Evolutionary conservation across 2,888 invertebrate genomes (phyloP).

Genomic region (Ophion obscuratus): DNA sequence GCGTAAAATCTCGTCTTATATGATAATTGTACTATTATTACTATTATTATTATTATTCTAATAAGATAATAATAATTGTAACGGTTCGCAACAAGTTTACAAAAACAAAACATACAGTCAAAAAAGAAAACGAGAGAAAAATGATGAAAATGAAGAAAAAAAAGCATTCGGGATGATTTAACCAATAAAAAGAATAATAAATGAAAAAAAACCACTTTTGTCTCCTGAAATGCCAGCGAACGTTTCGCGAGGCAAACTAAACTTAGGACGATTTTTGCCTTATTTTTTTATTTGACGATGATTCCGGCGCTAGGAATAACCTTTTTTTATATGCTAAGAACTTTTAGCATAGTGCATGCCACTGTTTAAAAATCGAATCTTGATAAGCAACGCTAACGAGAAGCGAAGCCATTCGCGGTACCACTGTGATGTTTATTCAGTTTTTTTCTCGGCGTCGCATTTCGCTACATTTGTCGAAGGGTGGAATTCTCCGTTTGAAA

Average conservation of each 20-base stretch:
- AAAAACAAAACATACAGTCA: conserved; percentile 70
- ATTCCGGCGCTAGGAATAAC: background rate
- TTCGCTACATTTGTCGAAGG: background rate
- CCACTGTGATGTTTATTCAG: background rate
- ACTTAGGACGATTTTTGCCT: conserved; percentile 50
- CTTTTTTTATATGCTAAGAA: background rate
- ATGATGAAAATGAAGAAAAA: conserved; percentile 8
- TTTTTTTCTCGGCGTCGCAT: background rate
- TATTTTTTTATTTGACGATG: background rate
- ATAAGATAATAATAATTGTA: conserved; percentile 81
- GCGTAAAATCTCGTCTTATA: conserved; percentile 81
- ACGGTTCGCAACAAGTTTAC: conserved; percentile 80
- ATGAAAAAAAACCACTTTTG: conserved; percentile 70
- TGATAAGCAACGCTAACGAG: background rate
- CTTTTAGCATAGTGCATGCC: background rate
- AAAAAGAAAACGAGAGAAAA: conserved; percentile 73
- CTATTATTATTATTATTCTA: conserved; percentile 74
- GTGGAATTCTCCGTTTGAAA: background rate
- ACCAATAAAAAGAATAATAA: conserved; percentile 72
- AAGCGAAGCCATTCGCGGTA: background rate
- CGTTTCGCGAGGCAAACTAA: conserved; percentile 74
- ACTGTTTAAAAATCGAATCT: background rate
- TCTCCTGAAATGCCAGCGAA: conserved; percentile 81
- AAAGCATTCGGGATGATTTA: conserved; percentile 72
- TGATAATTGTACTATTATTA: conserved; percentile 82